Conservation (phyloP, 2,113 vertebrate genomes). For the Calypte anna region DNA sequence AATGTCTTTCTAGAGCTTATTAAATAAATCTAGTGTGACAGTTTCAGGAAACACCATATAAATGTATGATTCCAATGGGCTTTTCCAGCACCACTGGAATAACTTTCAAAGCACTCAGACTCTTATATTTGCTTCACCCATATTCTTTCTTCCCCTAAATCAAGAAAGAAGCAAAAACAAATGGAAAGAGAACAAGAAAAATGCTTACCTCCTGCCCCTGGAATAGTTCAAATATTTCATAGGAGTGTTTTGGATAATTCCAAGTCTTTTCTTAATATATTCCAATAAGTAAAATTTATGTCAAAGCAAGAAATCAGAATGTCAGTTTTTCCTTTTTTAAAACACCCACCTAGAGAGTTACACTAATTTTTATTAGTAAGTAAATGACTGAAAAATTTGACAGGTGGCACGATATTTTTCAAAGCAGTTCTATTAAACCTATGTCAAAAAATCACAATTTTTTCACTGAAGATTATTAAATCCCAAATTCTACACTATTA, state of each 20-base stretch:
- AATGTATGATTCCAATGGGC: neutral
- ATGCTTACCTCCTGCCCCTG: rapidly evolving
- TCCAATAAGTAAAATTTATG: neutral
- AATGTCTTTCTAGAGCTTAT: neutral
- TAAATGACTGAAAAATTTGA: neutral
- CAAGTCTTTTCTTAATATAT: neutral
- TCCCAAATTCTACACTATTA: neutral
- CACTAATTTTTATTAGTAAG: neutral
- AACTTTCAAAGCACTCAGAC: neutral
- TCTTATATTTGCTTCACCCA: neutral
- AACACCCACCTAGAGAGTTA: neutral
- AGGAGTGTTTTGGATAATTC: neutral
- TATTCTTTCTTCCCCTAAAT: neutral
- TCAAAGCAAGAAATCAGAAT: neutral
- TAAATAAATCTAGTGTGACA: neutral
- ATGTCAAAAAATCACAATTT: neutral
- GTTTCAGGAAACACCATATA: neutral
- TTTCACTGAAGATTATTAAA: neutral
- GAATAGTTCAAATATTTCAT: neutral
- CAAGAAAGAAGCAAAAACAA: neutral
- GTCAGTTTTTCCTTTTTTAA: neutral
- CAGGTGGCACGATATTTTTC: neutral
- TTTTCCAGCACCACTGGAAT: neutral
- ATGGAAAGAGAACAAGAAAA: neutral
- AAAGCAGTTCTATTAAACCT: neutral